Percentiles rank a stretch among this genome's conserved stretches.
These are phyloP conservation scores for Sesamia nonagrioides DNA, from an alignment of 1,140 invertebrate genomes.

Conservation along the genomic window DNA sequence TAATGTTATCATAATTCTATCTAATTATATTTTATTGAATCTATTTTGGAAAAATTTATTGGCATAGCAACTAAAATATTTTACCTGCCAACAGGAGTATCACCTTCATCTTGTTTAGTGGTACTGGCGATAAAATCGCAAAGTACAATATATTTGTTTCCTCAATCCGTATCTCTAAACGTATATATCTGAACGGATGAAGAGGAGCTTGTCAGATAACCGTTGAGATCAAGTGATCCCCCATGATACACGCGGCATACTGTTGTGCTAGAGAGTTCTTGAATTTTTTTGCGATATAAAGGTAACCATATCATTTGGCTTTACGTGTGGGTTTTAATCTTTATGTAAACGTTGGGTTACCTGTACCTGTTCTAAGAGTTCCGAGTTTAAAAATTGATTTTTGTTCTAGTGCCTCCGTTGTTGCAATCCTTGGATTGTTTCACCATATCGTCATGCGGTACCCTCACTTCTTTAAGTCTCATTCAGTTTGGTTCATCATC, in stretches of 20 bases:
- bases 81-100: constrained; percentile 70
- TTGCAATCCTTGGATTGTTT: constrained; percentile 91
- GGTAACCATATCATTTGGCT: too few relatives aligned
- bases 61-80: constrained; percentile 15
- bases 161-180: neutral
- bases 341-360: constrained; percentile 13
- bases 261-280: too few relatives aligned
- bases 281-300: too few relatives aligned
- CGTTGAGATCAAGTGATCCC: neutral
- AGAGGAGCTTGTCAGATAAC: constrained; percentile 29
- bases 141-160: constrained; percentile 39
- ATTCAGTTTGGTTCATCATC: too few relatives aligned
- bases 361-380: constrained; percentile 87
- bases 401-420: too few relatives aligned
- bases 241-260: neutral
- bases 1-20: too few relatives aligned
- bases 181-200: constrained; percentile 1
- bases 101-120: constrained; percentile 66
- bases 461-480: constrained; percentile 89
- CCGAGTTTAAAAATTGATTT: constrained; percentile 86
- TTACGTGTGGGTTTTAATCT: too few relatives aligned
- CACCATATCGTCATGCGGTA: constrained; percentile 96
- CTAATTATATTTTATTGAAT: too few relatives aligned
- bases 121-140: constrained; percentile 28
- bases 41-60: neutral